Conservation (phyloP, 2,888 invertebrate genomes). For the Mesorhabditis belari region DNA sequence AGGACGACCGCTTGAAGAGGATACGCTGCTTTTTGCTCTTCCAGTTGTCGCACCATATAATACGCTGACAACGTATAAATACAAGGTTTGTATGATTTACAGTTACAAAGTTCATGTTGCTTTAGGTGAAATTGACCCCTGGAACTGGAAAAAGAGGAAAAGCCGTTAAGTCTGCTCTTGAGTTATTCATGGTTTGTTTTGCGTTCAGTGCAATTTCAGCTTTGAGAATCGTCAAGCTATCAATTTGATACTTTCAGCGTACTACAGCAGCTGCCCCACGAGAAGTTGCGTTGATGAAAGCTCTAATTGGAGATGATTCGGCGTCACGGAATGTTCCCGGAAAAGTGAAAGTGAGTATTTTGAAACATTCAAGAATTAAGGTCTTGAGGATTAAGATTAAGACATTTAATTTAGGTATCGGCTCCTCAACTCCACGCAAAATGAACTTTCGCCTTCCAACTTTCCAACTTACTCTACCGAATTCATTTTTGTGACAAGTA, state of each 20-base stretch:
- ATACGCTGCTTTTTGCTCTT: slow-evolving; percentile 87
- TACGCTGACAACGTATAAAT: slow-evolving; percentile 61
- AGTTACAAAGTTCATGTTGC: too few relatives aligned
- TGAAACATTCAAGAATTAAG: too few relatives aligned
- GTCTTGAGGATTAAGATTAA: too few relatives aligned
- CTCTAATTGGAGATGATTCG: slow-evolving; percentile 83
- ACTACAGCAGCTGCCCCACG: slow-evolving; percentile 70
- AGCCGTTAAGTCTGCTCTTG: slow-evolving; percentile 82
- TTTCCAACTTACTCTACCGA: too few relatives aligned
- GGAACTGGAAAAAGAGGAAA: slow-evolving; percentile 89
- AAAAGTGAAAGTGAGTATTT: slow-evolving; percentile 70
- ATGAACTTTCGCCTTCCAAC: too few relatives aligned
- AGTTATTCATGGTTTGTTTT: slow-evolving; percentile 70
- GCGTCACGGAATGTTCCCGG: slow-evolving; percentile 90
- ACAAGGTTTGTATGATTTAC: slow-evolving; percentile 62
- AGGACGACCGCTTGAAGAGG: slow-evolving; percentile 68
- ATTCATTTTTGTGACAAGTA: too few relatives aligned
- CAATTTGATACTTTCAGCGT: slow-evolving; percentile 50
- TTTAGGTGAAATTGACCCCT: slow-evolving; percentile 77
- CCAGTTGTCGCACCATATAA: slow-evolving; percentile 88
- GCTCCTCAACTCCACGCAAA: too few relatives aligned
- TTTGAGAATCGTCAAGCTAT: too few relatives aligned
- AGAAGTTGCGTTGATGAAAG: slow-evolving; percentile 82
- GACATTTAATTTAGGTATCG: too few relatives aligned
- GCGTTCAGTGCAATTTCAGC: too few relatives aligned